A percentile compares a stretch with the other conserved stretches of the same genome.
Conservation (phyloP, 1,140 invertebrate genomes). For the Telenomus remus region DNA sequence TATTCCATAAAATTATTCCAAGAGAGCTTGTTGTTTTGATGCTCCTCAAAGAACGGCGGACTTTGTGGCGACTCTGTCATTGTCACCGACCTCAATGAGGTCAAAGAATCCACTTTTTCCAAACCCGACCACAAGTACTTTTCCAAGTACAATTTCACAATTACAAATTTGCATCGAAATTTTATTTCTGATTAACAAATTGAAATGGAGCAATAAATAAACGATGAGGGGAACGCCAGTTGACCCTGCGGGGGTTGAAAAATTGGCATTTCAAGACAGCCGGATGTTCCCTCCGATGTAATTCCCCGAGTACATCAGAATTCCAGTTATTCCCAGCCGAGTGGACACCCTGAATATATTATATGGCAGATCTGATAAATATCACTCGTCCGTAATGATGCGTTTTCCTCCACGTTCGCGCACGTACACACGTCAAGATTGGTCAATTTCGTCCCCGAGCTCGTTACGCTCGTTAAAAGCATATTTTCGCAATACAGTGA, state of each 20-base stretch:
- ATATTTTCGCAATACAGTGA: conserved; percentile 12
- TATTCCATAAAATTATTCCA: conserved; percentile 24
- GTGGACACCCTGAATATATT: conserved; percentile 47
- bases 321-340: conserved; percentile 42
- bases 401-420: conserved; percentile 20
- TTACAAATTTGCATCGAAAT: too few species aligned
- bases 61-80: background rate
- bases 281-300: conserved; percentile 18
- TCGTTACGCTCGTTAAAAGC: conserved; percentile 26
- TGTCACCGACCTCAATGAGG: too few species aligned
- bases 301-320: conserved; percentile 39
- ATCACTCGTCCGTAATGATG: conserved; percentile 41
- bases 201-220: background rate
- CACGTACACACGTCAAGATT: conserved; percentile 10
- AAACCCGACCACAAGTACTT: too few species aligned
- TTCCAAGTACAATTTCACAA: too few species aligned
- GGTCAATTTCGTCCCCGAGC: conserved; percentile 15
- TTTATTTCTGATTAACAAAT: background rate
- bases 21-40: conserved; percentile 14
- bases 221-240: background rate
- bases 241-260: conserved; percentile 12
- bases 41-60: conserved; percentile 12
- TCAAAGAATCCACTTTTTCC: too few species aligned
- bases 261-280: conserved; percentile 31
- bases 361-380: conserved; percentile 37